Percentiles rank a stretch among this genome's conserved stretches.
Evolutionary conservation across 2,888 invertebrate species (phyloP).

Genomic region (Rhagium mordax): DNA sequence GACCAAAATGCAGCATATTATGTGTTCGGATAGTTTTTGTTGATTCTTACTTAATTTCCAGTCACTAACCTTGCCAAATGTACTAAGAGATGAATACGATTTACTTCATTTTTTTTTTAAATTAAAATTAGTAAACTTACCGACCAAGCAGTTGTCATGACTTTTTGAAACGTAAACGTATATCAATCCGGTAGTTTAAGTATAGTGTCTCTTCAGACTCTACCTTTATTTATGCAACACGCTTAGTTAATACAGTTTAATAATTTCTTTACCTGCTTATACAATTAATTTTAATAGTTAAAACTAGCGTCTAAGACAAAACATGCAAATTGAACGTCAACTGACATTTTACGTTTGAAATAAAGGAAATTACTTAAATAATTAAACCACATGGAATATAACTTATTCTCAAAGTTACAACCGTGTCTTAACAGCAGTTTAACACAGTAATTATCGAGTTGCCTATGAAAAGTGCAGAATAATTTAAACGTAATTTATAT

Average conservation of each 20-base stretch:
- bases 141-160: no score
- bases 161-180: no score
- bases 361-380: conserved; percentile 23
- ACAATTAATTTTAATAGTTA: neutral
- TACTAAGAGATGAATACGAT: no score
- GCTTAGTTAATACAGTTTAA: neutral
- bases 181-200: no score
- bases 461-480: conserved; percentile 22
- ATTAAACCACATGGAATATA: conserved; percentile 20
- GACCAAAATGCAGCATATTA: no score
- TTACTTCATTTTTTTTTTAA: no score
- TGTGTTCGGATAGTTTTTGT: no score
- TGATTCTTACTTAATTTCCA: no score
- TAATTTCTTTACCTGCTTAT: neutral
- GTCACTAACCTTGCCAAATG: no score
- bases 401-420: conserved; percentile 16
- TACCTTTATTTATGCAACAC: neutral
- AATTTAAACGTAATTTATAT: conserved; percentile 28
- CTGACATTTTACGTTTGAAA: conserved; percentile 17
- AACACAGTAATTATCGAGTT: conserved; percentile 25
- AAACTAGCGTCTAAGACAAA: neutral
- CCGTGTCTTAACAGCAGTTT: conserved; percentile 32
- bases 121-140: no score
- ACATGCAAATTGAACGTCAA: conserved; percentile 2
- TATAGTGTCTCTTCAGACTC: no score